These are phyloP conservation scores for Peromyscus melanophrys DNA, from an alignment of 2,797 vertebrate species.

Conservation along the genomic window DNA sequence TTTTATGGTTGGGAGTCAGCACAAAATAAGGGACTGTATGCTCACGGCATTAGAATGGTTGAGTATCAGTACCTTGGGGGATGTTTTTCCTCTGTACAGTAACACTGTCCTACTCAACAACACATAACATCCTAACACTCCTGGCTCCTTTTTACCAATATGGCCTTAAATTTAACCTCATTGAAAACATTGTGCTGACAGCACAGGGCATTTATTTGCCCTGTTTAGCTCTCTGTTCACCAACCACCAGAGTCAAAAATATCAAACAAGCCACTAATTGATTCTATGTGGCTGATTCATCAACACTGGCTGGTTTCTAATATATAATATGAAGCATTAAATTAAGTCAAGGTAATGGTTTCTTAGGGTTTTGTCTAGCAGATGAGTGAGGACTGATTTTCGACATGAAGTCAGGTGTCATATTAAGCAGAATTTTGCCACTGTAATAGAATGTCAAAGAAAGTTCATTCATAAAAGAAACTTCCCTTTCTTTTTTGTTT, in stretches of 20 bases:
- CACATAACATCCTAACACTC: not conserved
- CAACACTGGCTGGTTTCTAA: not conserved
- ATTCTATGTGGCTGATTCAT: not conserved
- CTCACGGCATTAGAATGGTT: not conserved
- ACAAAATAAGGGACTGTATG: not conserved
- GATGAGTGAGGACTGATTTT: not conserved
- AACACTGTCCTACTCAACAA: fast-evolving
- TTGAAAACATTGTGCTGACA: not conserved
- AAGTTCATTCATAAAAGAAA: not conserved
- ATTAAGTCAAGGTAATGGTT: not conserved
- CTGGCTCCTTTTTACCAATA: not conserved
- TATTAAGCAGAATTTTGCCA: not conserved
- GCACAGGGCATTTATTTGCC: not conserved
- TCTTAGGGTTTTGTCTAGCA: not conserved
- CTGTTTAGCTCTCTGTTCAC: not conserved
- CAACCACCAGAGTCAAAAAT: not conserved
- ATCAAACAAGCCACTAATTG: not conserved
- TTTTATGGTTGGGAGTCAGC: not conserved
- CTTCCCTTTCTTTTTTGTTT: too few relatives aligned
- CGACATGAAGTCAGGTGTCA: not conserved
- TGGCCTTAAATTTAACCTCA: not conserved
- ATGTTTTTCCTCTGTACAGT: not conserved
- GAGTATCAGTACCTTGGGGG: not conserved
- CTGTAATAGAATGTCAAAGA: not conserved
- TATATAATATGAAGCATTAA: not conserved